These are phyloP conservation scores for Cetoscarus ocellatus DNA, from an alignment of 2,797 vertebrate genomes.

Conservation along the genomic window DNA sequence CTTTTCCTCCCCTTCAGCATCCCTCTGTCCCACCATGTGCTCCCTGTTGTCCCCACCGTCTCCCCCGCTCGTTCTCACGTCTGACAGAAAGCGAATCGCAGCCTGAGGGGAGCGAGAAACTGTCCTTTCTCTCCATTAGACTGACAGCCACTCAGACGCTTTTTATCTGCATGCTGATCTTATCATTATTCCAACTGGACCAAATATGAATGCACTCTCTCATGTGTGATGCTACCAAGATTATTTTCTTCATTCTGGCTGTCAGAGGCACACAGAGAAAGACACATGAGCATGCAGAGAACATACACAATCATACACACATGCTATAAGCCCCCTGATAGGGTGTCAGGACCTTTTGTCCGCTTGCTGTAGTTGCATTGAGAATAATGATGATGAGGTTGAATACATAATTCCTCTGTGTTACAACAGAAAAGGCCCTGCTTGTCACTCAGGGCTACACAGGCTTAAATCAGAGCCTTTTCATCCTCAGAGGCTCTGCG, in stretches of 20 bases:
- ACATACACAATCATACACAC: constrained; percentile 40
- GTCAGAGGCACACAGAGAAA: constrained; percentile 56
- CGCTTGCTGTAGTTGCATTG: constrained; percentile 59
- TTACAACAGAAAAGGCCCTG: constrained; percentile 68
- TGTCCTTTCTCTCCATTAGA: constrained; percentile 61
- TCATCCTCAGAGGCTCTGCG: constrained; percentile 59
- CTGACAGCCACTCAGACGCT: constrained; percentile 50
- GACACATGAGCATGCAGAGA: constrained; percentile 48
- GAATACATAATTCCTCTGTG: constrained; percentile 78
- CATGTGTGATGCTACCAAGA: constrained; percentile 50
- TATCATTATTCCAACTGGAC: constrained; percentile 71
- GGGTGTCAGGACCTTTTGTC: constrained; percentile 73
- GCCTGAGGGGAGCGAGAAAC: constrained; percentile 38
- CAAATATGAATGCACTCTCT: constrained; percentile 59
- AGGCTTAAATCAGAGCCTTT: constrained; percentile 65
- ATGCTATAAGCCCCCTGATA: constrained; percentile 53
- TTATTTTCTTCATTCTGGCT: constrained; percentile 41
- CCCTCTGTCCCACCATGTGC: constrained; percentile 36
- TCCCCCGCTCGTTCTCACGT: constrained; percentile 33
- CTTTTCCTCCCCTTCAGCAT: constrained; percentile 14
- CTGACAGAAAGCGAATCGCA: constrained; percentile 45
- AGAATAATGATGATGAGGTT: constrained; percentile 76
- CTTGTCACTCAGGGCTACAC: constrained; percentile 71
- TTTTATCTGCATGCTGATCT: constrained; percentile 65
- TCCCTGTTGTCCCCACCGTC: constrained; percentile 42